Conservation (phyloP, 2,797 vertebrate species). For the Pseudotriccus pelzelni region DNA sequence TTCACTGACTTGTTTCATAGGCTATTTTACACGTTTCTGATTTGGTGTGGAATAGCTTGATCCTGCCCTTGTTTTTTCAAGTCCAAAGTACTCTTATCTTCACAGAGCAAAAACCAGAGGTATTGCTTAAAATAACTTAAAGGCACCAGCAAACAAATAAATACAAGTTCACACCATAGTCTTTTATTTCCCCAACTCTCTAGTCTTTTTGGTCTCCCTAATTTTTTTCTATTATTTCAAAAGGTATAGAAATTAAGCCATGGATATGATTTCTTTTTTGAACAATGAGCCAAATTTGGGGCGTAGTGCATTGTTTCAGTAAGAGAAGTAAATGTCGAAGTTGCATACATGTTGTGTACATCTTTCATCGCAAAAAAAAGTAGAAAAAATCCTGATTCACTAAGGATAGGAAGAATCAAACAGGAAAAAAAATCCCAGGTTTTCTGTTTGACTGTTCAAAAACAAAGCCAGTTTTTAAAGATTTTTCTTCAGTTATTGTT, state of each 20-base stretch:
- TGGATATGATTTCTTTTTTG: neutral
- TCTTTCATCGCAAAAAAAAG: neutral
- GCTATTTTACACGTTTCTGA: neutral
- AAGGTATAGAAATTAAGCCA: neutral
- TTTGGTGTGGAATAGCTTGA: neutral
- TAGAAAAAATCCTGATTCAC: neutral
- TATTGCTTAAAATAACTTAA: neutral
- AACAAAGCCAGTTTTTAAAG: neutral
- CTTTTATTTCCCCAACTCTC: neutral
- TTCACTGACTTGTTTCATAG: neutral
- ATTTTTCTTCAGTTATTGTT: neutral
- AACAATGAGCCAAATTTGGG: neutral
- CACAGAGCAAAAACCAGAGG: neutral
- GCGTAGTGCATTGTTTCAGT: neutral
- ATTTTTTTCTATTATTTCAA: neutral
- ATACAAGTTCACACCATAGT: neutral
- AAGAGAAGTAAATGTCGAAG: neutral
- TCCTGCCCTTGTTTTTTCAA: neutral
- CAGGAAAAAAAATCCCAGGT: neutral
- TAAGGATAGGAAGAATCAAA: neutral
- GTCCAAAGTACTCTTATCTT: neutral
- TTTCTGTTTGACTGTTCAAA: neutral
- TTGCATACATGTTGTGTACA: rapidly evolving
- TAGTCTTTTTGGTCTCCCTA: neutral
- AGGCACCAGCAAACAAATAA: neutral